Percentiles rank a stretch among this genome's conserved stretches.
phyloP scores from a whole-genome alignment of 2,888 invertebrate genomes.

The Cephus runcator region DNA sequence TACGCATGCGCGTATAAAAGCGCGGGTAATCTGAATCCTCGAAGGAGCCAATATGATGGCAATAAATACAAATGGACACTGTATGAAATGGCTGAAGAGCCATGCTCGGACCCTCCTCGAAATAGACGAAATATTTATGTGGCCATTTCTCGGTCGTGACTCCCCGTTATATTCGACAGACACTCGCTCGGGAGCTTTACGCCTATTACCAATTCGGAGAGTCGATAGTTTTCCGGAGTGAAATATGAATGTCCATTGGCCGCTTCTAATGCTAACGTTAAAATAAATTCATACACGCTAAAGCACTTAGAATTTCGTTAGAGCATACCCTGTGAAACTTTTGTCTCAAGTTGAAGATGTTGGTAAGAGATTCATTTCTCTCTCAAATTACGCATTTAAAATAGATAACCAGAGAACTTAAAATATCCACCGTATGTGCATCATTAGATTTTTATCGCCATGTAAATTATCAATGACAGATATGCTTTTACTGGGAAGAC shows the following conservation, averaged over 20 bases:
- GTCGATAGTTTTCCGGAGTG: background rate
- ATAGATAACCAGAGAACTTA: background rate
- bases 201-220: background rate
- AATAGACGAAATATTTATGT: background rate
- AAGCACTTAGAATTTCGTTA: background rate
- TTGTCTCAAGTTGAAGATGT: background rate
- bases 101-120: background rate
- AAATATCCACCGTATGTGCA: background rate
- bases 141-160: background rate
- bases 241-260: background rate
- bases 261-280: background rate
- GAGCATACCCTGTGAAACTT: background rate
- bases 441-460: background rate
- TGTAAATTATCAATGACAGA: background rate
- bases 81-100: background rate
- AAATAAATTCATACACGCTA: background rate
- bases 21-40: background rate
- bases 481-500: background rate
- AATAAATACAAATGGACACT: background rate
- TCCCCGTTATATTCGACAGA: background rate
- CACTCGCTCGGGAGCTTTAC: background rate
- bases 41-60: background rate
- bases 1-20: background rate
- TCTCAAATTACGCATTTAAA: background rate
- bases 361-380: background rate